These are phyloP conservation scores for Lathronympha strigana DNA, from an alignment of 2,888 invertebrate genomes.

Conservation along the genomic window DNA sequence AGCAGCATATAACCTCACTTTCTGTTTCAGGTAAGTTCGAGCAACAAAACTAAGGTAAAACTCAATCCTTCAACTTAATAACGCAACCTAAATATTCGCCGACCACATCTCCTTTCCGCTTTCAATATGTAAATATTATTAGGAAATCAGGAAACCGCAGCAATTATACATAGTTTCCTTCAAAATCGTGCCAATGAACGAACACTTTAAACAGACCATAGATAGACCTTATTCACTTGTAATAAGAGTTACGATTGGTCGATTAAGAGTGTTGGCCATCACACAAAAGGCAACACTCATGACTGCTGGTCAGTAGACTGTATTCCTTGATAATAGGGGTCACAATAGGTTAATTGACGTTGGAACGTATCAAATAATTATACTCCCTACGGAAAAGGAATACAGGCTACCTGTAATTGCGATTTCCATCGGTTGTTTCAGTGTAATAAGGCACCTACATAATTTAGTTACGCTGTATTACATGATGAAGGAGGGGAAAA, in stretches of 20 bases:
- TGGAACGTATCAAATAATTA: not conserved
- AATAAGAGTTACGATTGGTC: no score
- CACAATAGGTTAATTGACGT: no score
- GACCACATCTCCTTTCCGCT: constrained; percentile 45
- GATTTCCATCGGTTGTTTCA: constrained; percentile 16
- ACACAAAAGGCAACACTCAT: no score
- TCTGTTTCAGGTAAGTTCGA: constrained; percentile 38
- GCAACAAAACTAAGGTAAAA: constrained; percentile 22
- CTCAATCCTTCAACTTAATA: constrained; percentile 32
- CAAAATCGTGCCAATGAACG: constrained; percentile 22
- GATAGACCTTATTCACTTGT: no score
- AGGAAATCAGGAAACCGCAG: constrained; percentile 60
- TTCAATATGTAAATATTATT: constrained; percentile 46
- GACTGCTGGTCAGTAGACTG: no score
- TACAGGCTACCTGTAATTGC: constrained; percentile 9
- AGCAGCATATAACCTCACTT: constrained; percentile 12
- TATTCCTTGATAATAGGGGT: no score
- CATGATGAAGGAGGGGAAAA: constrained; percentile 38
- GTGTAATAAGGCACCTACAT: constrained; percentile 29
- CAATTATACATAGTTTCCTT: constrained; percentile 43
- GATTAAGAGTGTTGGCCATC: no score
- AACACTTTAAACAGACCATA: no score
- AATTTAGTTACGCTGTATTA: constrained; percentile 40
- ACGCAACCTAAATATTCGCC: constrained; percentile 41
- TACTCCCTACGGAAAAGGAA: constrained; percentile 5